Conservation (phyloP, 2,113 vertebrate species). For the Lagenorhynchus albirostris region DNA sequence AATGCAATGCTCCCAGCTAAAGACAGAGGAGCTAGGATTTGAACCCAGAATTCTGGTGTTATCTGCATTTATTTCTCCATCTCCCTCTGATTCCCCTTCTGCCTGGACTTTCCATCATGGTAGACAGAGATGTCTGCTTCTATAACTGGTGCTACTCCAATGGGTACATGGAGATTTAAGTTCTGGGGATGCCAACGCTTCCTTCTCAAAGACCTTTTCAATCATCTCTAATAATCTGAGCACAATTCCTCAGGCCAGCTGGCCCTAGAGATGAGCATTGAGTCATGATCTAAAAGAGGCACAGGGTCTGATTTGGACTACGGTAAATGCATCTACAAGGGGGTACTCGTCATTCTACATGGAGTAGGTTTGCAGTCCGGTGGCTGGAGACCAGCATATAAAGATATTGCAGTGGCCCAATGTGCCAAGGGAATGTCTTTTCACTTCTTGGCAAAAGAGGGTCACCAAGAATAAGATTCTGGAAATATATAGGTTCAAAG, state of each 20-base stretch:
- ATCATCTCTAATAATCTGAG: neutral
- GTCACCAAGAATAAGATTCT: neutral
- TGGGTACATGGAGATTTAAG: neutral
- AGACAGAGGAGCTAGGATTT: neutral
- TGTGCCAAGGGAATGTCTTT: neutral
- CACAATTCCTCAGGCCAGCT: neutral
- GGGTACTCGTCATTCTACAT: neutral
- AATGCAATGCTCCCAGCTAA: neutral
- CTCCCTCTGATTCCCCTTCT: neutral
- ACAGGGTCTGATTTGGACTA: neutral
- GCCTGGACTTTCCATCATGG: neutral
- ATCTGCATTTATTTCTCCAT: neutral
- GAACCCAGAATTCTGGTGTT: neutral
- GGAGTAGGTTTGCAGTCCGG: neutral
- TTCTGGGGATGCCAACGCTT: neutral
- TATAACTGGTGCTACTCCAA: neutral
- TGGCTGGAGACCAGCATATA: neutral
- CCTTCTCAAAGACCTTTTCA: neutral
- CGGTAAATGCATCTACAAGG: neutral
- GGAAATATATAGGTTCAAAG: neutral
- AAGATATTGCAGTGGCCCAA: neutral
- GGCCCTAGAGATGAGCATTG: neutral
- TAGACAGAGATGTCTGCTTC: neutral
- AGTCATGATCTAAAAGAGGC: neutral
- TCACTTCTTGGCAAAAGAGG: constrained; percentile 22